Evolutionary conservation across 2,888 invertebrate genomes (phyloP), one percentile per base, ranked within the genome.

Genomic region (Dimorphilus gyrociliatus): DNA sequence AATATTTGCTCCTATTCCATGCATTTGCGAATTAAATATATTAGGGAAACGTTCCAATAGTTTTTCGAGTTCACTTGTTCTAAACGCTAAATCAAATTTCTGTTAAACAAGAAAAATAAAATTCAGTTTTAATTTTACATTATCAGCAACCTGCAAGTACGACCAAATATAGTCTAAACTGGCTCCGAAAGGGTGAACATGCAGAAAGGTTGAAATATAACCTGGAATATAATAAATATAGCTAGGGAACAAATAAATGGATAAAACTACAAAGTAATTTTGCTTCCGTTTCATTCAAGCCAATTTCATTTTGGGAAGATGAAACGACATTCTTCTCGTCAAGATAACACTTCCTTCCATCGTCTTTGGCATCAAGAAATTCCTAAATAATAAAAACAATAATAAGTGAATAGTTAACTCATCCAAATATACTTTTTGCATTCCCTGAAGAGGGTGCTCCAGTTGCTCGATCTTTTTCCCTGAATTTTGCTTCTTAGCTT

Each of bases 101-200:
- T n/a, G n/a, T n/a, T n/a, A n/a, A n/a, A n/a, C n/a, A n/a, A n/a
- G n/a, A n/a, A n/a, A n/a, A n/a, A n/a, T n/a, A n/a, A n/a, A n/a
- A n/a, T n/a, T n/a, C n/a, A n/a, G n/a, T n/a, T n/a, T n/a, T n/a
- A n/a, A n/a, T n/a, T n/a, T n/a, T n/a, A n/a, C n/a, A n/a, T n/a
- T n/a, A n/a, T n/a, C n/a, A n/a, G n/a, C n/a, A n/a, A n/a, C 80
- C 49, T 80, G 78, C 15, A 90, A 72, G 63, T 86, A 90, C 6
- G 81, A 81, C 70, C 81, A 81, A 40, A 90, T 76, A 62, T 82
- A 81, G 57, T 82, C 84, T 2, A 82, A 70, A 35, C 79, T 80
- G 2, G 86, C 85, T 27, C 90, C 90, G 52, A 79, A 78, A 0
- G 88, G 90, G 64, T 90, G 88, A 23, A 90, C 80, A 64, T 82